phyloP scores from a whole-genome alignment of 2,888 invertebrate species.

The Syrphus vitripennis region DNA sequence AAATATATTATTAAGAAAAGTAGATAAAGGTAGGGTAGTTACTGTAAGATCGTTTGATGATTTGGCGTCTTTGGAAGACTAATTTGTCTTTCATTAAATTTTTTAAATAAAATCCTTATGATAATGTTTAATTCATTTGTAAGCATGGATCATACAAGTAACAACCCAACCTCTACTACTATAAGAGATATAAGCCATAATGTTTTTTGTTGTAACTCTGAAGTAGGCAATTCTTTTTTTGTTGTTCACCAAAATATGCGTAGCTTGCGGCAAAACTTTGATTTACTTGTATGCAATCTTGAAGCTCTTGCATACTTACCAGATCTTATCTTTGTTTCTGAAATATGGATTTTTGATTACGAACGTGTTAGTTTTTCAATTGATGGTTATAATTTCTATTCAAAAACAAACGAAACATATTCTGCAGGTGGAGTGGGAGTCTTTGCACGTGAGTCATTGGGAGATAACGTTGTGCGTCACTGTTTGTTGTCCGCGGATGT shows the following conservation, averaged over 20 bases:
- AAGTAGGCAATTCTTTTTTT: not conserved
- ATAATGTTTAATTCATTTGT: no score
- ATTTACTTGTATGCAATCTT: not conserved
- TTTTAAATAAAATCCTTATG: no score
- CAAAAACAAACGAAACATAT: no score
- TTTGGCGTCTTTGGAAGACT: slow-evolving; percentile 6
- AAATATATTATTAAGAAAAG: slow-evolving; percentile 28
- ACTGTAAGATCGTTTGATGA: slow-evolving; percentile 7
- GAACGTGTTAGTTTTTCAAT: not conserved
- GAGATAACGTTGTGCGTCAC: not conserved
- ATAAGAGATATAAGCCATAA: not conserved
- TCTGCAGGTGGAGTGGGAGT: not conserved
- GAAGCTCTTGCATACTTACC: not conserved
- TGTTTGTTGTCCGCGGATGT: slow-evolving; percentile 9
- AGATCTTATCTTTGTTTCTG: not conserved
- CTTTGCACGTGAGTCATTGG: not conserved
- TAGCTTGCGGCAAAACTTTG: not conserved
- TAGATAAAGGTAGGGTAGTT: slow-evolving; percentile 26
- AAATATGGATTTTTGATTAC: not conserved
- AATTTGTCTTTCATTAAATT: not conserved
- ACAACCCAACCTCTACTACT: not conserved
- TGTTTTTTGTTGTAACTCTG: not conserved
- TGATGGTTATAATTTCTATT: no score
- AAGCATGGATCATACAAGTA: not conserved
- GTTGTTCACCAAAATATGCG: not conserved